Conservation (phyloP, 1,140 invertebrate genomes). For the Tetramorium alpestre region DNA sequence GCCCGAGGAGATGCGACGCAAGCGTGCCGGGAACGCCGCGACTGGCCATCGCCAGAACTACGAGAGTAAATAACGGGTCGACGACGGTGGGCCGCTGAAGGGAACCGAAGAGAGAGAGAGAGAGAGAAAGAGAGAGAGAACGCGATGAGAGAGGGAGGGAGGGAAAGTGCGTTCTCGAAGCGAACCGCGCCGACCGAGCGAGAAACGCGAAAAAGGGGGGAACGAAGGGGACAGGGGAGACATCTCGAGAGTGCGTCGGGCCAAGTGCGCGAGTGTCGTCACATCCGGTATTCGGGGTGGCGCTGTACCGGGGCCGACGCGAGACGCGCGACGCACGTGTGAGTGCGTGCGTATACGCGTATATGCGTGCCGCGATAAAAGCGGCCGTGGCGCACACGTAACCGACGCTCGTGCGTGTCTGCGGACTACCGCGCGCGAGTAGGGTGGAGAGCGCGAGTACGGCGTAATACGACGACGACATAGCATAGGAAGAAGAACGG, state of each 20-base stretch:
- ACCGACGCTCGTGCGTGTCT: conserved; percentile 17
- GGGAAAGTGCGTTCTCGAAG: conserved; percentile 31
- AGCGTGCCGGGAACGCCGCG: conserved; percentile 58
- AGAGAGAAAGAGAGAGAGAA: background rate
- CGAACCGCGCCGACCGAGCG: conserved; percentile 21
- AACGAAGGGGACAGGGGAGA: conserved; percentile 1
- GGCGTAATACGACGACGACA: conserved; percentile 54
- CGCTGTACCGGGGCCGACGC: conserved; percentile 63
- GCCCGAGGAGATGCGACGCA: conserved; percentile 65
- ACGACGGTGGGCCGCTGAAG: conserved; percentile 40
- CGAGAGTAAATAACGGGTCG: conserved; percentile 73
- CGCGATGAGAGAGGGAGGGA: background rate
- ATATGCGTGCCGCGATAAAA: conserved; percentile 59
- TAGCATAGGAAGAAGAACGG: background rate
- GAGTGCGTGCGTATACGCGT: background rate
- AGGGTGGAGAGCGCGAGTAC: conserved; percentile 55
- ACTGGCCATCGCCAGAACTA: conserved; percentile 67
- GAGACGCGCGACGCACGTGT: background rate
- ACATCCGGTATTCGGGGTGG: conserved; percentile 79
- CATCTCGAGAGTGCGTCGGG: conserved; percentile 75
- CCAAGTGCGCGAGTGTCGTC: conserved; percentile 81
- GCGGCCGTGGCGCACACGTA: conserved; percentile 37
- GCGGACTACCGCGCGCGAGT: background rate
- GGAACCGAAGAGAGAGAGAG: background rate
- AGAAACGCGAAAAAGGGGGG: conserved; percentile 14